Conservation (phyloP, 2,113 vertebrate genomes). For the Mus musculus region DNA sequence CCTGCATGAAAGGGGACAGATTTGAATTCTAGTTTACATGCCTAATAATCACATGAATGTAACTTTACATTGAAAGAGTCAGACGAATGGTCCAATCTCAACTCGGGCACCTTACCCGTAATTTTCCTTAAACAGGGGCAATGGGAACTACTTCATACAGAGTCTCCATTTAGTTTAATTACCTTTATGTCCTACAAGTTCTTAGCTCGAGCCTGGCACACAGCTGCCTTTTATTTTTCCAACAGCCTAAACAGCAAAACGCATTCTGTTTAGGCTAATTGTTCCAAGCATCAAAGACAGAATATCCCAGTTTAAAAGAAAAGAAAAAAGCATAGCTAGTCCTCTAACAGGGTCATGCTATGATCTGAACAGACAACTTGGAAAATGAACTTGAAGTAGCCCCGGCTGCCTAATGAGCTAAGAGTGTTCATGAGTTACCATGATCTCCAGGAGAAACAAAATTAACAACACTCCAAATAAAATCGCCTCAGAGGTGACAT, state of each 20-base stretch:
- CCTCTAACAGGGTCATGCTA: not conserved
- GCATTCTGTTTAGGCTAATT: not conserved
- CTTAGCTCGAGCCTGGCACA: not conserved
- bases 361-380: not conserved
- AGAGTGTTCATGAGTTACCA: not conserved
- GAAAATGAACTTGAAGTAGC: constrained; percentile 4
- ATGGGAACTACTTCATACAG: not conserved
- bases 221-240: not conserved
- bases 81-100: not conserved
- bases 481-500: not conserved
- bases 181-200: not conserved
- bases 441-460: constrained; percentile 47
- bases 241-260: not conserved
- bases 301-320: not conserved
- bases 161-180: not conserved
- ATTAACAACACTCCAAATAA: not conserved
- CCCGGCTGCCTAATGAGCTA: not conserved
- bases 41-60: not conserved
- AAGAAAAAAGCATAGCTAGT: not conserved
- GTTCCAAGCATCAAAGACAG: not conserved
- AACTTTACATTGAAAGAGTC: not conserved
- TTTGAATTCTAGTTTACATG: not conserved
- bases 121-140: not conserved
- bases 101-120: not conserved
- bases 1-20: not conserved